These are phyloP conservation scores for Lasioglossum morio DNA, from an alignment of 2,888 invertebrate genomes.

Conservation along the genomic window DNA sequence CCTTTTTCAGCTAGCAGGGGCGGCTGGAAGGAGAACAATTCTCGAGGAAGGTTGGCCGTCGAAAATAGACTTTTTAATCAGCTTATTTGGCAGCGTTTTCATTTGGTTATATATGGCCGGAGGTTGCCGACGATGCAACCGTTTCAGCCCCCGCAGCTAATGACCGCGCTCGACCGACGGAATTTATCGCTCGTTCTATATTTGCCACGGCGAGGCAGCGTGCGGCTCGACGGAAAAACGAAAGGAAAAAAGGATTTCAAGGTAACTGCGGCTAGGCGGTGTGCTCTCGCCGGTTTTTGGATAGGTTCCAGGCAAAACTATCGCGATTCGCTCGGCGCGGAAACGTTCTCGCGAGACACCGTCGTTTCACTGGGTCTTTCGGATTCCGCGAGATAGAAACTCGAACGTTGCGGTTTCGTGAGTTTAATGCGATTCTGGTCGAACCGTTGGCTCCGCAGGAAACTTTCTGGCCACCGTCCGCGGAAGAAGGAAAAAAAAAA, in stretches of 20 bases:
- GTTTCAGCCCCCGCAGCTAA: constrained; percentile 58
- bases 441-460: not conserved
- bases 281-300: constrained; percentile 44
- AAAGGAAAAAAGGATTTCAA: constrained; percentile 26
- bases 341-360: constrained; percentile 30
- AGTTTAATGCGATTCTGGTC: not conserved
- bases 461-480: not conserved
- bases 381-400: constrained; percentile 5
- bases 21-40: not conserved
- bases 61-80: constrained; percentile 60
- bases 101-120: constrained; percentile 65
- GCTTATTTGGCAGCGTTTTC: constrained; percentile 72
- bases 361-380: not conserved
- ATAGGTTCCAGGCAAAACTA: constrained; percentile 63
- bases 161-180: constrained; percentile 59
- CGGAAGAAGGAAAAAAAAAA: not conserved
- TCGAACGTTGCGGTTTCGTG: constrained; percentile 1
- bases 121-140: constrained; percentile 68
- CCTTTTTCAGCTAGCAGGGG: not conserved
- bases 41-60: not conserved
- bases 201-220: constrained; percentile 17
- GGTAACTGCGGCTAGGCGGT: constrained; percentile 46
- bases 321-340: constrained; percentile 38
- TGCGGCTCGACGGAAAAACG: constrained; percentile 15
- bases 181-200: constrained; percentile 69